Evolutionary conservation across 2,888 invertebrate species (phyloP).

Genomic region (Limulus polyphemus): DNA sequence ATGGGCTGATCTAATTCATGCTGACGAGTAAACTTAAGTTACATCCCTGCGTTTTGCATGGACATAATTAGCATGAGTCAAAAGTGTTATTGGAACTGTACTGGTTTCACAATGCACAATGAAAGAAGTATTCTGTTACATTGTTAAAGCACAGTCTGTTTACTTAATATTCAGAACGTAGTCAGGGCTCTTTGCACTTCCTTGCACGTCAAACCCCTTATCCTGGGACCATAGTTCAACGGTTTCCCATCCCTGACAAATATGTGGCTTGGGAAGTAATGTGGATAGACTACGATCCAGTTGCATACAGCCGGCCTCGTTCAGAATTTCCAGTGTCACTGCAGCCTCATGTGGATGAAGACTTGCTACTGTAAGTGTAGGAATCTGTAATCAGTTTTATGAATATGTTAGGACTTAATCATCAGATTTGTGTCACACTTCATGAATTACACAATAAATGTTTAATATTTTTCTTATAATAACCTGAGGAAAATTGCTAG

Average conservation of each 20-base stretch:
- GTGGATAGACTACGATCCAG: constrained; percentile 35
- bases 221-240: constrained; percentile 33
- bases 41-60: too few species aligned
- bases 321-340: constrained; percentile 30
- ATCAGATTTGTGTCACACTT: too few species aligned
- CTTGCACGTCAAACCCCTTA: constrained; percentile 36
- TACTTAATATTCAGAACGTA: constrained; percentile 8
- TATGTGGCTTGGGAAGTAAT: constrained; percentile 38
- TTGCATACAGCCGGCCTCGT: constrained; percentile 31
- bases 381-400: too few species aligned
- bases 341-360: constrained; percentile 33
- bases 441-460: too few species aligned
- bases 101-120: too few species aligned
- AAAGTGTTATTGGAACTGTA: too few species aligned
- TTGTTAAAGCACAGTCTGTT: not conserved
- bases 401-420: too few species aligned
- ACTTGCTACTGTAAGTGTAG: constrained; percentile 31
- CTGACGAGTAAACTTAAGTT: too few species aligned
- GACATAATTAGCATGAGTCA: too few species aligned
- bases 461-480: too few species aligned
- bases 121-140: not conserved
- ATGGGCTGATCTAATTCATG: too few species aligned
- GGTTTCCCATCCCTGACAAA: constrained; percentile 38
- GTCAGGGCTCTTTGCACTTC: constrained; percentile 29
- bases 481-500: too few species aligned